Percentiles rank a stretch among this genome's conserved stretches.
These are phyloP conservation scores for Argentina silus DNA, from an alignment of 2,797 vertebrate genomes.

Conservation along the genomic window DNA sequence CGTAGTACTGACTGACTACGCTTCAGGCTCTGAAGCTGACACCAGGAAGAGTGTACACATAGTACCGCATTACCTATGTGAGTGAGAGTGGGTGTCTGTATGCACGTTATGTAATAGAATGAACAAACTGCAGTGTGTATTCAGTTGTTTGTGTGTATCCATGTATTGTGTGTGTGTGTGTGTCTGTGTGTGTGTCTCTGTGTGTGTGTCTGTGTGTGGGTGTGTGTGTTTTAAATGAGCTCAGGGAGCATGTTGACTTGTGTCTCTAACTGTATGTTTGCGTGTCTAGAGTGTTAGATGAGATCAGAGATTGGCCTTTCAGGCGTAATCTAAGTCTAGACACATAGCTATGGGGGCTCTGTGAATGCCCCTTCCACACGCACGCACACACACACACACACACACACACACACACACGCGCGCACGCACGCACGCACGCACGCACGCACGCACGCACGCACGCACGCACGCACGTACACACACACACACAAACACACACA, in stretches of 20 bases:
- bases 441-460: neutral
- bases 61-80: no score
- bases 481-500: neutral
- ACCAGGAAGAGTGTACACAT: no score
- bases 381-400: neutral
- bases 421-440: no score
- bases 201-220: neutral
- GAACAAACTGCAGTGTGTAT: no score
- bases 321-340: neutral
- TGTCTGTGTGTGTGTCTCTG: neutral
- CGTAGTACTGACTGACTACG: no score
- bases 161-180: neutral
- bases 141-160: neutral
- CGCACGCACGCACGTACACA: neutral
- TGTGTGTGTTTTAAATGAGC: neutral
- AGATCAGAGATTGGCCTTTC: conserved; percentile 2
- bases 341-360: neutral
- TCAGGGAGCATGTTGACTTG: neutral
- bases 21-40: no score
- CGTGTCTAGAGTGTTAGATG: conserved; percentile 14
- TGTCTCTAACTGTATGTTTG: neutral
- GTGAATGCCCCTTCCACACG: conserved; percentile 15
- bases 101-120: no score
- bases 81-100: no score
- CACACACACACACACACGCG: neutral